These are phyloP conservation scores for Hippocampus abdominalis DNA, from an alignment of 2,113 vertebrate genomes.

Conservation along the genomic window DNA sequence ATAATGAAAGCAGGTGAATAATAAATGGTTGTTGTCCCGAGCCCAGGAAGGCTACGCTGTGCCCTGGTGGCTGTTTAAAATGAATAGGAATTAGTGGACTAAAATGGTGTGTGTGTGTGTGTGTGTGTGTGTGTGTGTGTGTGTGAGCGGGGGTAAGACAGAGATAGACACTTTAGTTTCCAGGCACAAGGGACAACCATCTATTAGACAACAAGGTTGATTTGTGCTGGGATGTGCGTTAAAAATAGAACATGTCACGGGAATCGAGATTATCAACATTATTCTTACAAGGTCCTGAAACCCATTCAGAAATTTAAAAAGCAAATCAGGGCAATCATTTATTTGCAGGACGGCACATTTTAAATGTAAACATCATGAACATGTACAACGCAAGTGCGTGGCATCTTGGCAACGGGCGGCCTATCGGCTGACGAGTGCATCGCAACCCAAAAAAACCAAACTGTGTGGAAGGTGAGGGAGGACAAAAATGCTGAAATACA, in stretches of 20 bases:
- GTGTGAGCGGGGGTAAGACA: constrained; percentile 31
- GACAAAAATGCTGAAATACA: no score
- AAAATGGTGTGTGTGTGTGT: constrained; percentile 47
- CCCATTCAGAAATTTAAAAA: neutral
- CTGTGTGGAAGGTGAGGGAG: no score
- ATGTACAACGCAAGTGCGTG: no score
- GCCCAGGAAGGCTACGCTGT: constrained; percentile 66
- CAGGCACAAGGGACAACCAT: constrained; percentile 56
- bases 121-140: constrained; percentile 30
- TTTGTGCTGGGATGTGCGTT: constrained; percentile 19
- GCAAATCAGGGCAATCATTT: neutral
- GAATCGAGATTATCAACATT: neutral
- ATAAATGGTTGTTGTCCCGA: constrained; percentile 84
- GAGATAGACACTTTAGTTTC: constrained; percentile 49
- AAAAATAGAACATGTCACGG: constrained; percentile 17
- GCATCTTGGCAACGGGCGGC: no score
- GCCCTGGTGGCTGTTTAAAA: constrained; percentile 83
- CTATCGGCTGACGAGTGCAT: no score
- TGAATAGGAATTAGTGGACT: constrained; percentile 92
- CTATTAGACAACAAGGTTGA: constrained; percentile 51
- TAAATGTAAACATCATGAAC: neutral
- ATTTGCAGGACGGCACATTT: neutral
- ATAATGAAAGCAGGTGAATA: constrained; percentile 97
- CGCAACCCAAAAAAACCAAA: no score
- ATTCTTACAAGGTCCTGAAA: neutral